phyloP scores from a whole-genome alignment of 1,140 invertebrate genomes.

The Dermatophagoides farinae region DNA sequence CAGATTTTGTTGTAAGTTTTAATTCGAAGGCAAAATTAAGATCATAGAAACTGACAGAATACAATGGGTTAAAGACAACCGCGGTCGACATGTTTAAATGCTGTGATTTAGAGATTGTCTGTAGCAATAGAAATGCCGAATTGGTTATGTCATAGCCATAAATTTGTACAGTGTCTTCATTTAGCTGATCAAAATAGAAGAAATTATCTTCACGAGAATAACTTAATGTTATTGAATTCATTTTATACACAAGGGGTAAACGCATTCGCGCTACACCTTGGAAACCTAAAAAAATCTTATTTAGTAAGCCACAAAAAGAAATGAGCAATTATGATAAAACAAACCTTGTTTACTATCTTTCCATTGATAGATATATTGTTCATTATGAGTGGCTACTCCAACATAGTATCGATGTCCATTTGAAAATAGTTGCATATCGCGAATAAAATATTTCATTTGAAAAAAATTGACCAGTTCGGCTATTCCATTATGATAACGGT shows the following conservation, averaged over 20 bases:
- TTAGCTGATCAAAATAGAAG: not conserved
- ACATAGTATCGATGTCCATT: not conserved
- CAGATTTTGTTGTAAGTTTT: too few species aligned
- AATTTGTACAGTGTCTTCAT: not conserved
- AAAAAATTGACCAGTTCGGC: not conserved
- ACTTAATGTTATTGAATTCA: not conserved
- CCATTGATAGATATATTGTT: not conserved
- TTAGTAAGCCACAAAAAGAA: too few species aligned
- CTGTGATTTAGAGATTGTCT: too few species aligned
- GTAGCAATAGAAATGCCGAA: too few species aligned
- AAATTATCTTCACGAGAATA: not conserved
- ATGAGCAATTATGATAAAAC: too few species aligned
- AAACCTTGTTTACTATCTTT: not conserved
- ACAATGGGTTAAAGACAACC: too few species aligned
- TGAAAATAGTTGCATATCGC: not conserved
- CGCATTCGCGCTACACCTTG: not conserved
- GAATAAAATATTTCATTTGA: not conserved
- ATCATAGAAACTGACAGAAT: too few species aligned
- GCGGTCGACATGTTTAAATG: too few species aligned
- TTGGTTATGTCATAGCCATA: not conserved
- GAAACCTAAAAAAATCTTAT: too few species aligned
- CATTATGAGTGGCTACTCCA: not conserved
- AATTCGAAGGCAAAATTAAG: too few species aligned
- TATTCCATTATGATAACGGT: not conserved
- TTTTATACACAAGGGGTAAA: not conserved